Base-by-base conservation (phyloP, 2,888 invertebrate species). In the Drosophila longiperda region DNA sequence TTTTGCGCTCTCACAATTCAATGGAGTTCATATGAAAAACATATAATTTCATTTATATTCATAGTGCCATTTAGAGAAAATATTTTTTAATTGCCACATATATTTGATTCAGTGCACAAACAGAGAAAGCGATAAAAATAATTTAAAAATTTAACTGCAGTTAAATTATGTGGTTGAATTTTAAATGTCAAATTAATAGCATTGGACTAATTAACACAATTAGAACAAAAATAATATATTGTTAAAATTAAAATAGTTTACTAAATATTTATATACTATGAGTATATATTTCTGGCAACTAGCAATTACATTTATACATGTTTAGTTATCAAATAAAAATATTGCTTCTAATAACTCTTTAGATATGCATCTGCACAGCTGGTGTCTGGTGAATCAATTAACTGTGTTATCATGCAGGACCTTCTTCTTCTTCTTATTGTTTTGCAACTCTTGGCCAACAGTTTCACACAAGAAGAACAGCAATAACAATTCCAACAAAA, bases 331-430 rank as follows among this genome's bases (percentile, higher is more conserved):
- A 57, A 29, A 40, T 40, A 29, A 7, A 54, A 36, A 4, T 23
- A 36, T 26, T 34, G 7, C 12, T 54, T 54, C n/a, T 3, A 68
- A 68, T 58, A 20, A 45, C 57, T 38, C 17, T 29, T 48, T 59
- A 23, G 20, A 69, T 69, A 69, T 69, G 36, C 70, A 38, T 15
- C 33, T 26, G 36, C 50, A 70, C 55, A 61, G n/a, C 58, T 60
- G 70, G 26, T 62, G 53, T 38, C 40, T 53, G 38, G 40, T 49
- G 32, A 70, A 71, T 72, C 72, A 63, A 72, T 72, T 72, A 72
- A 63, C 38, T 55, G 60, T 55, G 36, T 42, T 55, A 55, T 62
- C 53, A 42, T 26, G 42, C 42, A n/a, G 34, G 26, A 36, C 33
- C 36, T 42, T 26, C 32, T 32, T 20, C 50, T 23, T 48, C 26